These are phyloP conservation scores for Lophius americanus DNA, from an alignment of 2,797 vertebrate species.

Conservation along the genomic window DNA sequence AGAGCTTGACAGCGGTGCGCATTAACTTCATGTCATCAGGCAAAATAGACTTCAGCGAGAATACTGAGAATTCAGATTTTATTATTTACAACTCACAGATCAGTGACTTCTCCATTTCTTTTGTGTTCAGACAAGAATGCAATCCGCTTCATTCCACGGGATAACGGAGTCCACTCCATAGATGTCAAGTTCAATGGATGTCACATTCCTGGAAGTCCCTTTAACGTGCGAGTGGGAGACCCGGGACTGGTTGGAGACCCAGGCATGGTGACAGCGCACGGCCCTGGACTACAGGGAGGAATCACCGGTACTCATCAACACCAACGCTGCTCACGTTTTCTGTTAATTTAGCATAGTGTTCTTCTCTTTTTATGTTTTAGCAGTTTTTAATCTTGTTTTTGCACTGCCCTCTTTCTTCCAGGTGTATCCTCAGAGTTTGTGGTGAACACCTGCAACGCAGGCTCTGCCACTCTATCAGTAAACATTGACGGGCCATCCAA, in stretches of 20 bases:
- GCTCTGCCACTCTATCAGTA: conserved; percentile 89
- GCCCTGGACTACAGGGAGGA: conserved; percentile 91
- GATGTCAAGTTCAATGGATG: conserved; percentile 95
- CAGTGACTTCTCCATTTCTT: conserved; percentile 4
- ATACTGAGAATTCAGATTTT: background rate
- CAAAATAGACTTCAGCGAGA: background rate
- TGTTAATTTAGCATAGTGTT: background rate
- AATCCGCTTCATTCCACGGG: conserved; percentile 94
- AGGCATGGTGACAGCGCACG: conserved; percentile 92
- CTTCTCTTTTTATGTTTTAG: background rate
- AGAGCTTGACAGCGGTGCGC: conserved; percentile 90
- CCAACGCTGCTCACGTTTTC: background rate
- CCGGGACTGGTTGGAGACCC: conserved; percentile 91
- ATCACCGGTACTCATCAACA: conserved; percentile 84
- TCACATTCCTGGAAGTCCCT: conserved; percentile 96
- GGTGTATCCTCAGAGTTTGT: conserved; percentile 90
- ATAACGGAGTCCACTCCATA: conserved; percentile 95
- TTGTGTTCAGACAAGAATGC: conserved; percentile 87
- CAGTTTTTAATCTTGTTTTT: background rate
- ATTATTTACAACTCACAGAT: background rate
- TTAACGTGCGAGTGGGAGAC: conserved; percentile 94
- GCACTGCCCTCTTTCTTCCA: conserved; percentile 47
- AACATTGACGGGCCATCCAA: conserved; percentile 97
- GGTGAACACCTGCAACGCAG: conserved; percentile 91
- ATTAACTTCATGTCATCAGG: background rate